These are phyloP conservation scores for Rhinogobio ventralis DNA, from an alignment of 2,797 vertebrate species.

Conservation along the genomic window DNA sequence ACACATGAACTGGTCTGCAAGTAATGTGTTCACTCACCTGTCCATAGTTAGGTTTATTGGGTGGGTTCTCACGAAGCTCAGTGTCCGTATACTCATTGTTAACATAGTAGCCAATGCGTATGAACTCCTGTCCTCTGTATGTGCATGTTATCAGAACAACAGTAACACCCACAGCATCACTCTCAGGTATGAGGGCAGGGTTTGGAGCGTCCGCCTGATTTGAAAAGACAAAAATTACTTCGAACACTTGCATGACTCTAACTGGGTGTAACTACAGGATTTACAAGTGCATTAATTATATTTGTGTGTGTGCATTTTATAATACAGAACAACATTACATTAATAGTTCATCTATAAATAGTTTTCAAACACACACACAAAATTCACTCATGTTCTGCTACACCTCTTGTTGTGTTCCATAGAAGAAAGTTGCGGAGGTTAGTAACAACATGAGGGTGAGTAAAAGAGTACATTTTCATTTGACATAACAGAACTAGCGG, in stretches of 20 bases:
- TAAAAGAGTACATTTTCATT: no score
- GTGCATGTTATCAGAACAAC: conserved; percentile 94
- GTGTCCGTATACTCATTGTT: conserved; percentile 93
- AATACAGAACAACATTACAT: neutral
- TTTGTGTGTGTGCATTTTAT: neutral
- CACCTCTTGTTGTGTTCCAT: neutral
- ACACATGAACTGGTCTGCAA: neutral
- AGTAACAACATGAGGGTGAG: no score
- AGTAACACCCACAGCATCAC: conserved; percentile 91
- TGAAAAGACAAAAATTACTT: conserved; percentile 33
- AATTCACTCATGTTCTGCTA: neutral
- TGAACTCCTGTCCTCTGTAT: conserved; percentile 92
- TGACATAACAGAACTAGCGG: no score
- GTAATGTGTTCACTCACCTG: conserved; percentile 76
- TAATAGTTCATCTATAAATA: neutral
- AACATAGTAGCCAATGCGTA: conserved; percentile 93
- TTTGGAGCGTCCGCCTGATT: conserved; percentile 89
- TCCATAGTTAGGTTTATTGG: conserved; percentile 87
- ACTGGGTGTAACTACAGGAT: neutral
- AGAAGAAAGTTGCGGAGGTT: neutral
- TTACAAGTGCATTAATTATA: neutral
- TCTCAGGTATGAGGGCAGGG: conserved; percentile 88
- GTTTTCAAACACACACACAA: neutral
- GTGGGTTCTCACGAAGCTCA: conserved; percentile 90
- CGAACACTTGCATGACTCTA: neutral